phyloP scores from a whole-genome alignment of 1,140 invertebrate genomes.

The Zaprionus ornatus region DNA sequence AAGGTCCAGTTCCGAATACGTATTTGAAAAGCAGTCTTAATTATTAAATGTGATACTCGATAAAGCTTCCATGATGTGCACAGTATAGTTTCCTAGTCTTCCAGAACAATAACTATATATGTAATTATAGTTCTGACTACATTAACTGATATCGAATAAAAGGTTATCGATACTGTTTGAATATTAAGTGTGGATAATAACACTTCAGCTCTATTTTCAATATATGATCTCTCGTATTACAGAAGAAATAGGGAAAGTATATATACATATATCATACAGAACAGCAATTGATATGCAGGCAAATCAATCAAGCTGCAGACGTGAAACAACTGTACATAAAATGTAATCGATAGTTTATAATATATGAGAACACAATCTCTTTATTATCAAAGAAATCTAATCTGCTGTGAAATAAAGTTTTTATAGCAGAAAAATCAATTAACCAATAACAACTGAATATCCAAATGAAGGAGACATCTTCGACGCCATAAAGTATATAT shows the following conservation, averaged over 20 bases:
- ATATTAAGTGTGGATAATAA: background rate
- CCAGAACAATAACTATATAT: constrained; percentile 23
- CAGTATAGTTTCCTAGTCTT: constrained; percentile 8
- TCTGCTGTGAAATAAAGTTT: no score
- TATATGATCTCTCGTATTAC: background rate
- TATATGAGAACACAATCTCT: no score
- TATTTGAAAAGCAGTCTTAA: background rate
- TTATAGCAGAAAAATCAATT: no score
- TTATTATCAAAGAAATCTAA: no score
- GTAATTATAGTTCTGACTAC: no score
- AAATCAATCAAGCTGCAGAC: background rate
- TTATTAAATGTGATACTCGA: constrained; percentile 7
- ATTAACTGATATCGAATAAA: background rate
- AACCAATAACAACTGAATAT: no score
- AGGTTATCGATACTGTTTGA: background rate
- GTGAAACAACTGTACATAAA: background rate
- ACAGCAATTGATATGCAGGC: background rate
- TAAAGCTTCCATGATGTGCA: background rate
- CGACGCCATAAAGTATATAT: no score
- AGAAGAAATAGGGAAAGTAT: background rate
- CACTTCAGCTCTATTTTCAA: background rate
- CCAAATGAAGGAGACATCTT: no score
- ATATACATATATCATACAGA: background rate
- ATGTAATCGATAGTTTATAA: no score
- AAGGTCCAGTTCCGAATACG: constrained; percentile 7